Base-by-base conservation (phyloP, 1,140 invertebrate genomes). In the Bombus superbus region DNA sequence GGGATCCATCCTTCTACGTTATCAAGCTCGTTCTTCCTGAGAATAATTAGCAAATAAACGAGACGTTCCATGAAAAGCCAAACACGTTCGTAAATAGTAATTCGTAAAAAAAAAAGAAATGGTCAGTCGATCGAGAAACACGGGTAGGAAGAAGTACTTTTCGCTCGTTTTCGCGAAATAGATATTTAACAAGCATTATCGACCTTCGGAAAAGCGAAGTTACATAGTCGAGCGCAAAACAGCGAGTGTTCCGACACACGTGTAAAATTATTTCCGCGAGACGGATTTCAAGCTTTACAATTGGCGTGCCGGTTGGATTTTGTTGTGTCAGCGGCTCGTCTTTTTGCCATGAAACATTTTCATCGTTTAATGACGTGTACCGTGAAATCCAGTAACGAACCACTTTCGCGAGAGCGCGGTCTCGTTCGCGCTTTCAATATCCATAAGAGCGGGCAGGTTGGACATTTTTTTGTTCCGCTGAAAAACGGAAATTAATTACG, bases 341-440 rank as follows among this genome's bases (percentile, higher is more conserved):
- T 35, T 81, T 81, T 71, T 71, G 35, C 22, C 6, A 15, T 18
- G 78, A 8, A 57, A 81, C 79, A 81, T 81, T 81, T 81, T 81
- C 47, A 71, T 32, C 79, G 79, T 57, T 81, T 81, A 81, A 81
- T 81, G 79, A 81, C 66, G 64, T 71, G 66, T 28, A 32, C 35
- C 78, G 66, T 72, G 25, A 57, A 81, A 81, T 71, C 66, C 66
- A 1, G 79, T 81, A 71, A 71, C 47, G 35, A 71, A 81, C 44
- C 66, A 71, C 47, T 81, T 71, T 53, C 32, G 28, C 18, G 66
- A 11, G n/a, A n/a, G 13, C 62, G 25, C 13, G 71, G 11, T 64
- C 25, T 32, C 78, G 78, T 59, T 80, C 78, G 15, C 44, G 38
- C 40, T 57, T 71, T 68, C 62, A 44, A 79, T 79, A 68, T 79